Base-by-base conservation (phyloP, 2,888 invertebrate genomes). In the Phaedon cochleariae region DNA sequence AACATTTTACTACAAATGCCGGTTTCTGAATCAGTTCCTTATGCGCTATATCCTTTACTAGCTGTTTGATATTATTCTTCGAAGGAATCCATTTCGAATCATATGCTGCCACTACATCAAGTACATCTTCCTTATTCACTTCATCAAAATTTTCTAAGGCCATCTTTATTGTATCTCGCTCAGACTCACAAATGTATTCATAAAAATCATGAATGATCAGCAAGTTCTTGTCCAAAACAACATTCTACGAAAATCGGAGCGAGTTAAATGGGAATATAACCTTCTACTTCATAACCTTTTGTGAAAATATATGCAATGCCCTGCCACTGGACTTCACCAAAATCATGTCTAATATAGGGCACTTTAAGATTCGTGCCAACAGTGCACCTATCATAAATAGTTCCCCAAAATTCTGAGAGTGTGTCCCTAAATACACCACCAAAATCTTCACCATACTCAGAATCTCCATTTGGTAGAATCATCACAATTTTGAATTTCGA, bases 41-140 rank as follows among this genome's bases (percentile, higher is more conserved):
- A 22, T 59, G 22, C 1, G 64, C 59, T 52, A 64, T 51, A 52
- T 64, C 52, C 29, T 59, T 18, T 2, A 64, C 37, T 12, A 59
- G 49, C 15, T 41, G 29, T 31, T 59, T 51, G 6, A 64, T 59
- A 34, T 64, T 64, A 18, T 52, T 12, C 41, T 59, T 52, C 1
- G 64, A 52, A 41, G 64, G 64, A 41, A 46, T n/a, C 59, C 59
- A 64, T 22, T 52, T 64, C 4, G 59, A 37, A 12, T 64, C 48
- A 48, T 53, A 59, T 31, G 10, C n/a, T 15, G 29, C 15, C 20
- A 52, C 51, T 7, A 64, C 15, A 18, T 53, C 59, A 15, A 64
- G 48, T 31, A 64, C 15, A 45, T 64, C 64, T 22, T 64, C 59
- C 31, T 34, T 51, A 22, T 51, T 59, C 2, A 59, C 46, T 21